Evolutionary conservation across 2,888 invertebrate genomes (phyloP), one percentile per base, ranked within the genome.

Genomic region (Nowickia ferox): DNA sequence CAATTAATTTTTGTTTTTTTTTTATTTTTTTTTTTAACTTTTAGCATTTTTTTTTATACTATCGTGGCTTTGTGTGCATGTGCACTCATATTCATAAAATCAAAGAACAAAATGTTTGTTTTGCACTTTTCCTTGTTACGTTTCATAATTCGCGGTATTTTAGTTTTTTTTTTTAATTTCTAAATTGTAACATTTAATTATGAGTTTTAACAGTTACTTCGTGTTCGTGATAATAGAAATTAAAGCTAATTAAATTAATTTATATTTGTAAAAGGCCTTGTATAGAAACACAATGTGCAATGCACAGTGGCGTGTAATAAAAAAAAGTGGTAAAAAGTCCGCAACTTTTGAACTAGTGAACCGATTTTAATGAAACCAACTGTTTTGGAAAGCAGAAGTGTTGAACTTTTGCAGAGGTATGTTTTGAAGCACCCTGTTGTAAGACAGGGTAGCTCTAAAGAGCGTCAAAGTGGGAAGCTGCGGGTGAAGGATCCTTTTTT

Each of bases 41-140:
- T 22, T 15, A 57, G 17, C 17, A 66, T 76, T 66, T 65, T 30
- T 30, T 30, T 30, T 17, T 61, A 65, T 65, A 15, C 22, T 44
- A 53, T 17, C 44, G 46, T 57, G 40, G 4, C 6, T 15, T 46
- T 11, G 30, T 51, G 42, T 30, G 8, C 2, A 0, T 71, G 17
- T 38, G n/a, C 6, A 11, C n/a, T n/a, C n/a, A n/a, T n/a, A n/a
- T n/a, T n/a, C 11, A n/a, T 48, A 10, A 30, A 57, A 38, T 59
- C 17, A 63, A 44, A 68, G n/a, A 11, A 30, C 55, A 13, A 30
- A 55, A 55, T 76, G 30, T 76, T 75, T 75, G 51, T 53, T 22
- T 30, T 75, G 63, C 65, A 75, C 63, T 75, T 76, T 66, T 66
- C n/a, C 40, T 42, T 42, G n/a, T 65, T 17, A 72, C 46, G 13